These are phyloP conservation scores for Gymnogyps californianus DNA, from an alignment of 2,113 vertebrate genomes.

Conservation along the genomic window DNA sequence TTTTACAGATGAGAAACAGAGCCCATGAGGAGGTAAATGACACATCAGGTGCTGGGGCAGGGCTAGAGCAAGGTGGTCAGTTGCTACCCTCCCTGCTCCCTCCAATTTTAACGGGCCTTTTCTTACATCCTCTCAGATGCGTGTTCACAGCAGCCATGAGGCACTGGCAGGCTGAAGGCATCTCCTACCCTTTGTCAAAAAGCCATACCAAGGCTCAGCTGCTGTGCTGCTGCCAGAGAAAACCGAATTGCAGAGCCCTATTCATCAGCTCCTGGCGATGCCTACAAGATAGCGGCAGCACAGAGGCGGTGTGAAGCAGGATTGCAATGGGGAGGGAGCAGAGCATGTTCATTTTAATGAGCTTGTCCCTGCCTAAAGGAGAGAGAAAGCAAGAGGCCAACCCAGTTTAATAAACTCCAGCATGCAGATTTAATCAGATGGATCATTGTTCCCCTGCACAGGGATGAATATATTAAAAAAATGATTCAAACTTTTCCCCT, in stretches of 20 bases:
- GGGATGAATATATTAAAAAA: slow-evolving; percentile 66
- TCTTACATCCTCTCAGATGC: neutral
- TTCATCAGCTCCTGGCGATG: neutral
- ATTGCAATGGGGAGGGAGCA: neutral
- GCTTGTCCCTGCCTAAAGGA: slow-evolving; percentile 60
- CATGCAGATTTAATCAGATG: slow-evolving; percentile 52
- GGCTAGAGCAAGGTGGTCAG: neutral
- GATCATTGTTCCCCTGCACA: slow-evolving; percentile 57
- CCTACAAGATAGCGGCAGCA: neutral
- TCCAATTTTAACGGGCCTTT: neutral
- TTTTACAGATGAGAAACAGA: neutral
- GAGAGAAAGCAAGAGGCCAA: slow-evolving; percentile 52
- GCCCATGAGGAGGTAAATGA: neutral
- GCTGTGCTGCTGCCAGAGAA: neutral
- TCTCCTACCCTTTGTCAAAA: neutral
- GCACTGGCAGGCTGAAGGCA: neutral
- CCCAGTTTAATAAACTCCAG: slow-evolving; percentile 60
- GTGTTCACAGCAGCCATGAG: neutral
- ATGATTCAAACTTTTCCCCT: slow-evolving; percentile 54
- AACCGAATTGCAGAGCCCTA: neutral
- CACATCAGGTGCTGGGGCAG: neutral
- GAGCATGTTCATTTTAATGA: slow-evolving; percentile 64
- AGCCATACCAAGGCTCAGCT: neutral
- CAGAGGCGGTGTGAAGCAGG: neutral
- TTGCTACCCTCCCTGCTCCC: neutral